Conservation (phyloP, 2,113 vertebrate genomes). For the Takifugu bimaculatus region DNA sequence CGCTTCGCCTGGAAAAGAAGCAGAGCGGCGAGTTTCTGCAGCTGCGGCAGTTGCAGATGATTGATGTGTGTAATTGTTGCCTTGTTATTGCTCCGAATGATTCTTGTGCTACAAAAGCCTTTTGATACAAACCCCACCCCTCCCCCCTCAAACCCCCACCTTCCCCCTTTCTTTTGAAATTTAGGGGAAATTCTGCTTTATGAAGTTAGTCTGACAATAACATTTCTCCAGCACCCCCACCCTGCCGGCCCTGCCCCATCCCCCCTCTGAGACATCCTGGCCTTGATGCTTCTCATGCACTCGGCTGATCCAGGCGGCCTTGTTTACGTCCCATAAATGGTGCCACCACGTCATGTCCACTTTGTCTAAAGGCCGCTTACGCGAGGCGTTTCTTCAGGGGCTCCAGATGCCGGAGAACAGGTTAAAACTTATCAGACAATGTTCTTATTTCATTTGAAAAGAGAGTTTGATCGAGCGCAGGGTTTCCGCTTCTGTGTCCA, state of each 20-base stretch:
- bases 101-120: slow-evolving; percentile 37
- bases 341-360: not conserved
- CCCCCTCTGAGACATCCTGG: slow-evolving; percentile 16
- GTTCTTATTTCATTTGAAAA: too few species aligned
- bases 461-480: too few species aligned
- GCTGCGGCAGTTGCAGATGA: slow-evolving; percentile 50
- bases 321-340: slow-evolving; percentile 26
- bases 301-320: slow-evolving; percentile 28
- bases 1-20: slow-evolving; percentile 29
- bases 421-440: too few species aligned
- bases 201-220: slow-evolving; percentile 20
- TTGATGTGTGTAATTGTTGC: slow-evolving; percentile 64
- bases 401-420: too few species aligned
- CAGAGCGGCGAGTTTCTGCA: slow-evolving; percentile 37
- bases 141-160: not conserved
- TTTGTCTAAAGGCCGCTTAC: not conserved
- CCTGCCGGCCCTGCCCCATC: not conserved
- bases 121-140: slow-evolving; percentile 11
- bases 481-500: too few species aligned
- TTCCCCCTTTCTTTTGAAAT: slow-evolving; percentile 26
- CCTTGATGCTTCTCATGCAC: slow-evolving; percentile 21
- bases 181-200: slow-evolving; percentile 37
- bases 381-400: too few species aligned
- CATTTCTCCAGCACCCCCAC: slow-evolving; percentile 5
- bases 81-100: slow-evolving; percentile 61